Percentiles rank a stretch among this genome's conserved stretches.
These are phyloP conservation scores for Phoebastria nigripes DNA, from an alignment of 2,797 vertebrate species.

Conservation along the genomic window DNA sequence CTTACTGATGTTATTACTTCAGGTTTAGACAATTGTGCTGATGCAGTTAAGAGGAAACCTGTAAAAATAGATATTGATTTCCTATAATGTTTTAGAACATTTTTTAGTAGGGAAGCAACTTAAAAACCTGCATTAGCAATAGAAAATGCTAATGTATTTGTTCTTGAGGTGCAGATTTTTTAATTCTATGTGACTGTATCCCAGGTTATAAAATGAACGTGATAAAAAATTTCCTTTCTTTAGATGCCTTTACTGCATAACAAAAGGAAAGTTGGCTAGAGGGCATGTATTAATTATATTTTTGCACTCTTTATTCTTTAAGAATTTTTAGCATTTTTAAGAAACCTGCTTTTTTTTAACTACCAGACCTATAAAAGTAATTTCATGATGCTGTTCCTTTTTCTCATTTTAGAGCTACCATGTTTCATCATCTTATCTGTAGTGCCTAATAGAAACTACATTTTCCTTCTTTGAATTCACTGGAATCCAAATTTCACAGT, in stretches of 20 bases:
- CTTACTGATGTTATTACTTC: not conserved
- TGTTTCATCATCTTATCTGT: not conserved
- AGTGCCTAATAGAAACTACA: not conserved
- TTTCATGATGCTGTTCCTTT: not conserved
- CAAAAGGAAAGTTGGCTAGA: not conserved
- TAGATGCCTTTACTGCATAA: not conserved
- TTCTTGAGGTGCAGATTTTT: not conserved
- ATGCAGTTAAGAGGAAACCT: slow-evolving; percentile 8
- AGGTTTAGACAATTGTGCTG: slow-evolving; percentile 13
- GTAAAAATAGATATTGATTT: slow-evolving; percentile 56
- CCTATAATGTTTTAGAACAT: slow-evolving; percentile 23
- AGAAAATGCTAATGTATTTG: not conserved
- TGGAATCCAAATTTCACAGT: not conserved
- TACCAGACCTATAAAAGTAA: not conserved
- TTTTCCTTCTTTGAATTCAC: not conserved
- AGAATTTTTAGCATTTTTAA: not conserved
- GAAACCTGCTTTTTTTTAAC: not conserved
- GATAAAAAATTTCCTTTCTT: not conserved
- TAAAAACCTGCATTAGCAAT: not conserved
- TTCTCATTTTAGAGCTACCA: not conserved
- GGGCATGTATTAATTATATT: not conserved
- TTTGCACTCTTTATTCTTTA: not conserved
- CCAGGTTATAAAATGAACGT: not conserved
- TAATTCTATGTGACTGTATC: not conserved
- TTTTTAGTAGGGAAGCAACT: not conserved